A percentile compares a stretch with the other conserved stretches of the same genome.
phyloP scores from a whole-genome alignment of 2,888 invertebrate species.

The Malachius bipustulatus region DNA sequence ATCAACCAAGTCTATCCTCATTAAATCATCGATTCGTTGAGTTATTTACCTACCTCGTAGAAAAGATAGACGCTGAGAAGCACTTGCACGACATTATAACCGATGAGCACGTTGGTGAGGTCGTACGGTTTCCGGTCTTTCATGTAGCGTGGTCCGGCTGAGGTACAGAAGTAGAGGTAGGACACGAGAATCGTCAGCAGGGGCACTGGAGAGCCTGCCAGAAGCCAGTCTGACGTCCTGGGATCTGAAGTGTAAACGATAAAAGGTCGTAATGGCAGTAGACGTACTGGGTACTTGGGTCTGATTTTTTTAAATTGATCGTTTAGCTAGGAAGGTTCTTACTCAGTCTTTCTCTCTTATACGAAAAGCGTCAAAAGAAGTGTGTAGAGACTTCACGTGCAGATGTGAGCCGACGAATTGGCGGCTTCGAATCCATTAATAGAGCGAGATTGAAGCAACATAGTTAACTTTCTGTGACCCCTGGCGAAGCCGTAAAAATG shows the following conservation, averaged over 20 bases:
- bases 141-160: slow-evolving; percentile 79
- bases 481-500: no score
- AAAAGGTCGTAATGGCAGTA: no score
- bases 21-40: background rate
- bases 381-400: no score
- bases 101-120: slow-evolving; percentile 60
- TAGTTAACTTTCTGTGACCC: no score
- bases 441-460: no score
- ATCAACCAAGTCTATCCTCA: slow-evolving; percentile 13
- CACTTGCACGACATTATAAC: slow-evolving; percentile 81
- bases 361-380: no score
- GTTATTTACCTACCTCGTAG: slow-evolving; percentile 46
- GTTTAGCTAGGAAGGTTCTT: no score
- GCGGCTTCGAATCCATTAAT: no score
- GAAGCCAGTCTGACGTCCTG: slow-evolving; percentile 41
- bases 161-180: slow-evolving; percentile 60
- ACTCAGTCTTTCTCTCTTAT: no score
- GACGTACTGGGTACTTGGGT: no score
- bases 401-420: no score
- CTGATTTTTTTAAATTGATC: no score
- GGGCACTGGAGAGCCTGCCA: slow-evolving; percentile 58
- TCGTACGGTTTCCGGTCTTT: slow-evolving; percentile 71
- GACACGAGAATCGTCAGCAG: slow-evolving; percentile 51
- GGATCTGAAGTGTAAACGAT: slow-evolving; percentile 15
- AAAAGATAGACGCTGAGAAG: slow-evolving; percentile 69